Base-by-base conservation (phyloP, 2,888 invertebrate species). In the Lypha dubia region DNA sequence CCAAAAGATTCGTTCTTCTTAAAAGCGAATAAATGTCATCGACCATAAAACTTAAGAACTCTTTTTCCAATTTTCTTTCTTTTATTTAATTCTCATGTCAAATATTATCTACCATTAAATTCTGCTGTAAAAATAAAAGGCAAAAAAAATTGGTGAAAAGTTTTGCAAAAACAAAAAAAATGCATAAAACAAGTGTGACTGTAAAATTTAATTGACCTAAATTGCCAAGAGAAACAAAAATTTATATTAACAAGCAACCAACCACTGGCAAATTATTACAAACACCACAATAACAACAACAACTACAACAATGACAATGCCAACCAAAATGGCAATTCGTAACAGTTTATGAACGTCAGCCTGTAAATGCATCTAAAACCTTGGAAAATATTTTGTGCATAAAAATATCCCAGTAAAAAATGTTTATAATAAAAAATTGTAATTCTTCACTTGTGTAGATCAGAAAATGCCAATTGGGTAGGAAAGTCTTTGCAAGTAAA, bases 151-250 rank as follows among this genome's bases (percentile, higher is more conserved):
- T 56, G 24, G 28, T 13, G 24, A 0, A 8, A n/a, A 24, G 11
- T 22, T 4, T 51, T 22, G 20, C 22, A 13, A 51, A 51, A 22
- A 8, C 11, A 5, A n/a, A 56, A 56, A 56, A 13, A 51, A 51
- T 13, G 1, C 11, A 5, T 28, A 56, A 56, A 56, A 56, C 28
- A 7, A 28, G 53, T n/a, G 15, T 28, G 15, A 56, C 53, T 24
- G n/a, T 20, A 28, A 56, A 56, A 56, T n/a, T 24, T 56, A 56
- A 28, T 56, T 56, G 53, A 28, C 53, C 53, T n/a, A 28, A 28
- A 56, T 56, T 56, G 24, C 7, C 15, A 28, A 56, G 3, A 15
- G 28, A 5, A 56, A 28, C 2, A 22, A 28, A 17, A 22, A 8
- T 53, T 15, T 8, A 28, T n/a, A 22, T 56, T 28, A 56, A 56